Base-by-base conservation (phyloP, 2,888 invertebrate species). In the Meiosimyza platycephala region DNA sequence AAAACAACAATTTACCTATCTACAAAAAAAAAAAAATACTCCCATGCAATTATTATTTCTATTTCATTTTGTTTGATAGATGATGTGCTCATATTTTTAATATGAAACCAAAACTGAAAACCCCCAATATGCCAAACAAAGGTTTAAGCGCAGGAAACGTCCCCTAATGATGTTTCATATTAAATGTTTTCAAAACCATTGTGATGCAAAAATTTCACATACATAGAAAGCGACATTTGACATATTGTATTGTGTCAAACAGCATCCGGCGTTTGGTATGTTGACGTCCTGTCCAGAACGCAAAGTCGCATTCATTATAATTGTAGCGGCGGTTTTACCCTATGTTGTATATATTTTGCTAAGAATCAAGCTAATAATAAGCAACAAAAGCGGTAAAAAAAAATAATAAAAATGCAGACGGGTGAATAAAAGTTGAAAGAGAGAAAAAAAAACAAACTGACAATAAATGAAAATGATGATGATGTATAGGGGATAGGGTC, bases 321-420 rank as follows among this genome's bases (percentile, higher is more conserved):
- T 57, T 57, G 48, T 13, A 5, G n/a, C 48, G 16, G 47, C 16
- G 33, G 57, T 51, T 69, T 59, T 60, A 50, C 18, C 60, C 54
- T 7, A 40, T 57, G 18, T 15, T 67, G 28, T 59, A 60, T 51
- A 69, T 51, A 60, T 28, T 57, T 69, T 60, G 60, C 60, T 69
- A 69, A 69, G 60, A 76, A 76, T 76, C 74, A 74, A 70, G 75
- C 75, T 76, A 76, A 76, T 76, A 71, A 74, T 71, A 74, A 71
- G 64, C 72, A 75, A 73, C 62, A 73, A 72, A 62, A 59, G 57
- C 57, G 33, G 33, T n/a, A 13, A 15, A 40, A 51, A 9, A 12
- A 22, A 18, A 64, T 13, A 7, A 64, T 51, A 50, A 48, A 51
- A 60, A 11, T n/a, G 60, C 9, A 11, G n/a, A 40, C 22, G 52